Evolutionary conservation across 2,797 vertebrate species (phyloP).

Genomic region (Gambusia yucatana): DNA sequence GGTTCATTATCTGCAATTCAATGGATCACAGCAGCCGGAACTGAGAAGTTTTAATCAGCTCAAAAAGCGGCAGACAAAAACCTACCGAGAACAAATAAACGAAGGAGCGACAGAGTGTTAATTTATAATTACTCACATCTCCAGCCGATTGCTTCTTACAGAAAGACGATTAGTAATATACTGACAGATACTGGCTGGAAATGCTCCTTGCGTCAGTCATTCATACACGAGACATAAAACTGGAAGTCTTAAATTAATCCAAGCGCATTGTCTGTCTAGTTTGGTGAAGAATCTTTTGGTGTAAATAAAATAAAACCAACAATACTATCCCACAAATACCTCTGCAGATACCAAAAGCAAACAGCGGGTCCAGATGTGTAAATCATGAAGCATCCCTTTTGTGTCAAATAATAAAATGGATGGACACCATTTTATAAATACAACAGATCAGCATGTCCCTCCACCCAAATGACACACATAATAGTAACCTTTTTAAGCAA

Average conservation of each 20-base stretch:
- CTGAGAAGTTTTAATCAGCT: not conserved
- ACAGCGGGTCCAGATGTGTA: not conserved
- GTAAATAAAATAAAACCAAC: not conserved
- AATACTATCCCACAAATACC: not conserved
- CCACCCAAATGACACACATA: not conserved
- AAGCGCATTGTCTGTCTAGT: not conserved
- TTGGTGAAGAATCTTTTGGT: not conserved
- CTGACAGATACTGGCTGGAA: not conserved
- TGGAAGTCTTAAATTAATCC: not conserved
- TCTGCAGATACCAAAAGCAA: not conserved
- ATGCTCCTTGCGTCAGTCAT: not conserved
- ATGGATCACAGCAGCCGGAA: not conserved
- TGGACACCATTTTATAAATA: not conserved
- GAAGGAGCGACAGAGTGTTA: not conserved
- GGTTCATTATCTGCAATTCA: constrained; percentile 13
- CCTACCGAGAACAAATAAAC: not conserved
- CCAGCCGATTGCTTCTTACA: not conserved
- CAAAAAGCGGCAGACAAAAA: not conserved
- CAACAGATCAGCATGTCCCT: not conserved
- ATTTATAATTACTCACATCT: not conserved
- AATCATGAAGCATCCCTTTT: not conserved
- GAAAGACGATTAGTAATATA: not conserved
- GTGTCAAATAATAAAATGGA: not conserved
- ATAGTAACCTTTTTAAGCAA: not conserved
- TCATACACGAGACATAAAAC: not conserved